Conservation (phyloP, 2,113 vertebrate species). For the Micronycteris hirsuta region DNA sequence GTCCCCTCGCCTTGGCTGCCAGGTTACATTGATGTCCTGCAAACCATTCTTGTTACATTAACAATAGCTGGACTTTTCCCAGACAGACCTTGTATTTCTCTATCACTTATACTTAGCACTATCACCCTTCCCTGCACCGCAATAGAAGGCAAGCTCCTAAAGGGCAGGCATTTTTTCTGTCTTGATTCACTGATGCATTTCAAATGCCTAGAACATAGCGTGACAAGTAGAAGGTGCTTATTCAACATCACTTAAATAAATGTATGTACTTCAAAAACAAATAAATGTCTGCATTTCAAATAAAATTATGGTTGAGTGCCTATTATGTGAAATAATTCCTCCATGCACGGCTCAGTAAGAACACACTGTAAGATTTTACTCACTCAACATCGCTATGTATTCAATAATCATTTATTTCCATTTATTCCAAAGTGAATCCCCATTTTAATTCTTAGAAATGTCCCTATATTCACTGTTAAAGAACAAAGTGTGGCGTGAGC, state of each 20-base stretch:
- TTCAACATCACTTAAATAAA: not conserved
- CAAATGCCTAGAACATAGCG: not conserved
- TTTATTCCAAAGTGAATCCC: not conserved
- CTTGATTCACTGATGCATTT: not conserved
- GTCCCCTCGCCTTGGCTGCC: no score
- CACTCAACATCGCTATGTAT: not conserved
- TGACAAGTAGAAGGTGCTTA: not conserved
- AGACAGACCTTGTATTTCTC: not conserved
- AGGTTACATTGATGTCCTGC: no score
- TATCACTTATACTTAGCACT: not conserved
- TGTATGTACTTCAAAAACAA: not conserved
- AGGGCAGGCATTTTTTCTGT: not conserved
- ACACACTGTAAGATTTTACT: not conserved
- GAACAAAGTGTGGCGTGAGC: not conserved
- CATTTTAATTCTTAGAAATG: conserved; percentile 11
- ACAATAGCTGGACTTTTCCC: no score
- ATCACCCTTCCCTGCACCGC: no score
- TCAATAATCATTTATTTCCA: not conserved
- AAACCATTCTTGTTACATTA: no score
- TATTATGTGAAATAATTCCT: not conserved
- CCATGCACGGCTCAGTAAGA: not conserved
- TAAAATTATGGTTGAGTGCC: not conserved
- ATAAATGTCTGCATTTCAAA: not conserved
- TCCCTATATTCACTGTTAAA: not conserved
- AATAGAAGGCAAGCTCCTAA: not conserved